Conservation (phyloP, 2,113 vertebrate species). For the Callipepla californica region DNA sequence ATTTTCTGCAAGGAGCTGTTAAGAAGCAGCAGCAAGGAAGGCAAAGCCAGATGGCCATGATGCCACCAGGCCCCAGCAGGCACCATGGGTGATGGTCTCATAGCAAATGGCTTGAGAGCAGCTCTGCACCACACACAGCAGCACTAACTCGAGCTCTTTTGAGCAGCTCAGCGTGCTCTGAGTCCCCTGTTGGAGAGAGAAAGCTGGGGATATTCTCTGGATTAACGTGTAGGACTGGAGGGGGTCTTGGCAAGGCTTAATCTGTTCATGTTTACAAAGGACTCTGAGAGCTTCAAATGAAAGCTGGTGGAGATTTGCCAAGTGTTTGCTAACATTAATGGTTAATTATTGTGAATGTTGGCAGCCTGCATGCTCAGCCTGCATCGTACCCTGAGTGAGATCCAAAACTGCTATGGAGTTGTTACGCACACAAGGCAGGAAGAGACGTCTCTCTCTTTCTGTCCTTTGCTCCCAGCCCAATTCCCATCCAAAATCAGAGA, state of each 20-base stretch:
- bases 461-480: slow-evolving; percentile 14
- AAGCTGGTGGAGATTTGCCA: slow-evolving; percentile 50
- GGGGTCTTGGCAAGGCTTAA: slow-evolving; percentile 22
- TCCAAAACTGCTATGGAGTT: slow-evolving; percentile 42
- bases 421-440: neutral
- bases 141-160: neutral
- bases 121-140: neutral
- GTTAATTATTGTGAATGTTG: slow-evolving; percentile 60
- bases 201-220: neutral
- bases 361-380: slow-evolving; percentile 28
- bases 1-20: neutral
- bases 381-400: neutral
- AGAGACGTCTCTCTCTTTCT: slow-evolving; percentile 7
- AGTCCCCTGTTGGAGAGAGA: neutral
- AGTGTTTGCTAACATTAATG: slow-evolving; percentile 65
- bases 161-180: fast-evolving
- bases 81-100: neutral
- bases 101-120: neutral
- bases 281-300: neutral
- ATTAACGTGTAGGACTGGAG: neutral
- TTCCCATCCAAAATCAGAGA: slow-evolving; percentile 30
- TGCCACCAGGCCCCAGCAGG: neutral
- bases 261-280: slow-evolving; percentile 31
- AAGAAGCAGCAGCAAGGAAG: neutral
- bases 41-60: neutral